Percentiles rank a stretch among this genome's conserved stretches.
phyloP scores from a whole-genome alignment of 2,888 invertebrate species.

The Xylota segnis region DNA sequence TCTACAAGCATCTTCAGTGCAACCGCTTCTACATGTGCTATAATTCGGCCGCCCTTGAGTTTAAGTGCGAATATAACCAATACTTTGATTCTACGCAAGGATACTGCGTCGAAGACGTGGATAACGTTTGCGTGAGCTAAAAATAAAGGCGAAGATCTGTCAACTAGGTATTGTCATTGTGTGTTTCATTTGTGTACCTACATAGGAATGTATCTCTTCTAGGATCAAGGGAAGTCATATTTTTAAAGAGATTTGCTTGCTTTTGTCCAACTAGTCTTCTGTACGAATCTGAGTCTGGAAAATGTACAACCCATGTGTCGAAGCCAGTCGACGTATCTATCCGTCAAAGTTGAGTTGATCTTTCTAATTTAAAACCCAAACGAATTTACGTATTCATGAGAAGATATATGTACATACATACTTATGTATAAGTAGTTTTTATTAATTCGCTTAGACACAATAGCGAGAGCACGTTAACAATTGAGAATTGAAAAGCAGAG shows the following conservation, averaged over 20 bases:
- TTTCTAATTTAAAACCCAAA: too few relatives aligned
- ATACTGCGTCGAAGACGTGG: constrained; percentile 40
- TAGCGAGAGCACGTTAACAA: constrained; percentile 76
- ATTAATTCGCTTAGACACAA: constrained; percentile 53
- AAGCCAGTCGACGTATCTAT: too few relatives aligned
- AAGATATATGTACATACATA: too few relatives aligned
- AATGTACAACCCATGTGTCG: too few relatives aligned
- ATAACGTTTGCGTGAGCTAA: constrained; percentile 28
- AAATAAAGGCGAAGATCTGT: constrained; percentile 35
- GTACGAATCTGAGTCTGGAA: too few relatives aligned
- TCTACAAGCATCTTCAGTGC: constrained; percentile 48
- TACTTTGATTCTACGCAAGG: constrained; percentile 29
- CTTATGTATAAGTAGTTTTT: not conserved
- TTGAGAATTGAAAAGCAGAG: constrained; percentile 78
- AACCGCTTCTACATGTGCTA: constrained; percentile 65
- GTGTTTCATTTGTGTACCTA: not conserved
- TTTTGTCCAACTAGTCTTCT: too few relatives aligned
- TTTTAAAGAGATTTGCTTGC: too few relatives aligned
- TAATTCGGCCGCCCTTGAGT: constrained; percentile 10
- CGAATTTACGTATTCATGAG: too few relatives aligned
- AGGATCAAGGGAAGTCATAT: too few relatives aligned
- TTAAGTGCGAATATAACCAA: constrained; percentile 49
- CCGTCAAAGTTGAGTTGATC: too few relatives aligned
- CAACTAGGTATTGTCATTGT: constrained; percentile 8
- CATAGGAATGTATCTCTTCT: not conserved